phyloP scores from a whole-genome alignment of 1,140 invertebrate species.

The Diprion similis region DNA sequence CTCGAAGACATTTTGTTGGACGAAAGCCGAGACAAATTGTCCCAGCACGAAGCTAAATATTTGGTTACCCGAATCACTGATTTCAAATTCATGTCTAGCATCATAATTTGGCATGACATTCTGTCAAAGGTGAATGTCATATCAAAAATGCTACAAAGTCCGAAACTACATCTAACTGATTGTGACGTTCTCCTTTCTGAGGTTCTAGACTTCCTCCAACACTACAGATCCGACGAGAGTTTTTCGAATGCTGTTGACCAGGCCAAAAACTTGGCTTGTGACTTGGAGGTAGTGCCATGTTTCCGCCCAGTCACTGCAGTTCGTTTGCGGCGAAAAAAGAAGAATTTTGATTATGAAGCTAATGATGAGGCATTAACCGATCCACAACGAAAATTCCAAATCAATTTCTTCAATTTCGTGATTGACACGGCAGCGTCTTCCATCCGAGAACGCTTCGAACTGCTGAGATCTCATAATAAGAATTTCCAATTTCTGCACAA shows the following conservation, averaged over 20 bases:
- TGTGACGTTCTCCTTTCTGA: neutral
- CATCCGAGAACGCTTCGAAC: neutral
- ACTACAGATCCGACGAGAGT: constrained; percentile 13
- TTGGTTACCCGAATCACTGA: constrained; percentile 10
- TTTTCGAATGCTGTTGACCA: constrained; percentile 5
- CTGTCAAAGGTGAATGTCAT: constrained; percentile 15
- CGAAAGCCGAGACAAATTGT: neutral
- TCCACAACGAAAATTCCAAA: constrained; percentile 6
- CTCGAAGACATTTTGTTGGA: constrained; percentile 23
- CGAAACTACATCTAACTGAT: neutral
- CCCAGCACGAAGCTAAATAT: neutral
- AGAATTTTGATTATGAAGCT: constrained; percentile 17
- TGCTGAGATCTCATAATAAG: neutral
- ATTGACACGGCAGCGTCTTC: constrained; percentile 9
- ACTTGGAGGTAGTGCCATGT: constrained; percentile 6
- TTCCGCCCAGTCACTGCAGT: neutral
- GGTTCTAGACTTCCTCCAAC: constrained; percentile 1
- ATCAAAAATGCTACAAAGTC: constrained; percentile 12
- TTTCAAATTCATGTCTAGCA: constrained; percentile 18
- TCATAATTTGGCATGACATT: constrained; percentile 14
- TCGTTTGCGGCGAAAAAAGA: constrained; percentile 11
- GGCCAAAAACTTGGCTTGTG: constrained; percentile 16
- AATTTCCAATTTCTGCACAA: neutral
- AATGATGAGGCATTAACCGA: constrained; percentile 9
- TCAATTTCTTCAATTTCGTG: constrained; percentile 16